Percentiles rank a stretch among this genome's conserved stretches.
Conservation (phyloP, 2,797 vertebrate genomes). For the Arnoldichthys spilopterus region DNA sequence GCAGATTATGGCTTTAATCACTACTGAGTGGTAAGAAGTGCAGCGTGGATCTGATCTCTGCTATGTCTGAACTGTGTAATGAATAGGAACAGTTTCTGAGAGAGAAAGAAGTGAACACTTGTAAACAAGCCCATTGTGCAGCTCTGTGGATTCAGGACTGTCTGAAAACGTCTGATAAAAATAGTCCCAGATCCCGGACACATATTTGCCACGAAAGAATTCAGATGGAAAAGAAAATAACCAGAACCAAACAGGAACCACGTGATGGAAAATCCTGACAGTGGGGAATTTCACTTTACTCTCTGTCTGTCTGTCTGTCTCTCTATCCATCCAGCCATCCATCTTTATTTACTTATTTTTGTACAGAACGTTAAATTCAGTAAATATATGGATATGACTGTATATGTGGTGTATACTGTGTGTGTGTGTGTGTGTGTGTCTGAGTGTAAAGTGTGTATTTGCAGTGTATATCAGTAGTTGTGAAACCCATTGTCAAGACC, state of each 20-base stretch:
- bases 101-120: neutral
- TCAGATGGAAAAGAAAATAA: conserved; percentile 20
- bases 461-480: too few species aligned
- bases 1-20: too few species aligned
- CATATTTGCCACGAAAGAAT: neutral
- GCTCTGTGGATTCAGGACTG: neutral
- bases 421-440: too few species aligned
- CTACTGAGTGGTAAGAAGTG: too few species aligned
- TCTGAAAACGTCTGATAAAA: neutral
- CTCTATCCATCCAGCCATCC: neutral
- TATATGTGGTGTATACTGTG: too few species aligned
- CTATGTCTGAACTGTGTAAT: too few species aligned
- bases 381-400: too few species aligned
- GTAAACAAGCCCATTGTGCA: neutral
- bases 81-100: neutral
- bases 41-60: too few species aligned
- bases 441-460: too few species aligned
- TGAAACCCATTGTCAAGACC: too few species aligned
- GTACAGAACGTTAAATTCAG: too few species aligned
- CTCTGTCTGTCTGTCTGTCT: neutral
- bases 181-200: neutral
- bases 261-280: conserved; percentile 31
- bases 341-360: too few species aligned
- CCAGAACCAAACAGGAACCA: conserved; percentile 28
- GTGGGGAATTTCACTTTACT: neutral